phyloP scores from a whole-genome alignment of 2,888 invertebrate genomes.

The Trissonchulus latispiculum region DNA sequence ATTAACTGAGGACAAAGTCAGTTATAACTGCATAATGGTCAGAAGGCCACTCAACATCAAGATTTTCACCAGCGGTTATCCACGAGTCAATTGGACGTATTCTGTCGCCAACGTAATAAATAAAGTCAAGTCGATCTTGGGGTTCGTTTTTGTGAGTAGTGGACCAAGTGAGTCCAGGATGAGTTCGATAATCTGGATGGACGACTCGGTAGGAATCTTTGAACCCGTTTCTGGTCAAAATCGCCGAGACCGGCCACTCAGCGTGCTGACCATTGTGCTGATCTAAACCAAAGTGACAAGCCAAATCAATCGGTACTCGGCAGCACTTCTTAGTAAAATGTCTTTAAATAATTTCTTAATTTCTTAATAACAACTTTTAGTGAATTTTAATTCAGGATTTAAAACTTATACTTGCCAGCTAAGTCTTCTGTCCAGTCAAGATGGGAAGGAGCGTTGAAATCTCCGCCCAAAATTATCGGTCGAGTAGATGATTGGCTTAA shows the following conservation, averaged over 20 bases:
- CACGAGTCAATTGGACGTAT: constrained; percentile 24
- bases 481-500: background rate
- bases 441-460: background rate
- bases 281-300: too few relatives aligned
- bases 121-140: constrained; percentile 37
- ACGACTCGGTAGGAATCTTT: constrained; percentile 32
- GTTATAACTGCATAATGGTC: constrained; percentile 31
- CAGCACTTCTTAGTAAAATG: too few relatives aligned
- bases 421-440: background rate
- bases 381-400: too few relatives aligned
- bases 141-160: constrained; percentile 36
- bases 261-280: too few relatives aligned
- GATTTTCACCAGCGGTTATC: constrained; percentile 32
- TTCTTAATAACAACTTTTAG: too few relatives aligned
- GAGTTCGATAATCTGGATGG: constrained; percentile 29
- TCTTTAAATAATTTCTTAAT: too few relatives aligned
- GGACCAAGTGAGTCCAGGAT: constrained; percentile 36
- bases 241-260: constrained; percentile 35
- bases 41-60: constrained; percentile 37
- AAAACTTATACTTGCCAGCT: background rate
- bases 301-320: too few relatives aligned
- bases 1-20: too few relatives aligned
- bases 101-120: constrained; percentile 28
- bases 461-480: background rate
- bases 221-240: constrained; percentile 29